Base-by-base conservation (phyloP, 2,888 invertebrate genomes). In the Agriopis leucophaearia region DNA sequence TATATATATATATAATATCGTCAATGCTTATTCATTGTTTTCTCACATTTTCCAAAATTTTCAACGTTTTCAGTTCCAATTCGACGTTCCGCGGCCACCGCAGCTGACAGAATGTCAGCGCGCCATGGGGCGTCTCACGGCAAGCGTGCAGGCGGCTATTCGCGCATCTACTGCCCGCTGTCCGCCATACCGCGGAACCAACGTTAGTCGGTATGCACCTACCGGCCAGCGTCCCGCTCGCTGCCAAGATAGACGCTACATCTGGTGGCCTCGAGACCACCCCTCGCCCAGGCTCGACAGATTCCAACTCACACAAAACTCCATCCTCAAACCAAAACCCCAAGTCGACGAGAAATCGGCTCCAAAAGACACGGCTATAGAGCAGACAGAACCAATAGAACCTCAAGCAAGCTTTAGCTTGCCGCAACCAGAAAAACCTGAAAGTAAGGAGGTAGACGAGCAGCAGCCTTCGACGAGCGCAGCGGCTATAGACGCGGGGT, bases 171-270 rank as follows among this genome's bases (percentile, higher is more conserved):
- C 88, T 0, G 85, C 86, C 36, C 87, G 92, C 47, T 89, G 87
- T 66, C 87, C 88, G 0, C 89, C 88, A 7, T 93, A 93, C 78
- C 85, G 93, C 48, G 92, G 90, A 61, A 90, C 92, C 67, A 90
- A 91, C 74, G 87, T 91, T 61, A 89, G 89, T 68, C 86, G 92
- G 27, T 92, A 91, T 81, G 89, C 92, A 36, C 91, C 92, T 67
- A 90, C 92, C 18, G 87, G 85, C 42, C 90, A 84, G 68, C 83
- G 92, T 12, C 90, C 90, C 0, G 76, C 86, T 35, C 85, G 91
- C 35, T 84, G 81, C 61, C 85, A 88, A 35, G 91, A 91, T 66
- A 81, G 86, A 60, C 86, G 89, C 59, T 88, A 86, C 60, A 81
- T 88, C 67, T 91, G 90, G 89, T 92, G 90, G 91, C 90, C 92